These are phyloP conservation scores for Pseudorasbora parva DNA, from an alignment of 2,113 vertebrate genomes.

Conservation along the genomic window DNA sequence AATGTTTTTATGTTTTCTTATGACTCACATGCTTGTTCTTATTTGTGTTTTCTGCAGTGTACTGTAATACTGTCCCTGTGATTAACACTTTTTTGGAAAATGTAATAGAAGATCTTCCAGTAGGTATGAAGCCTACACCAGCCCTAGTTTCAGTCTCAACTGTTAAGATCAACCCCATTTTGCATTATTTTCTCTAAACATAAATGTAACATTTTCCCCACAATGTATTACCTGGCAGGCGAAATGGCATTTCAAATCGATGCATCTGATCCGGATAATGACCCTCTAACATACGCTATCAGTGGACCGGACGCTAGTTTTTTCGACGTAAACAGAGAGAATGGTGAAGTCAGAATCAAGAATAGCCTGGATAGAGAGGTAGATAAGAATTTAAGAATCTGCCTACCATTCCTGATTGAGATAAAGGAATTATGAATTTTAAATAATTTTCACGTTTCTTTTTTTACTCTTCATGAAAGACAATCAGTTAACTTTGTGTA, in stretches of 20 bases:
- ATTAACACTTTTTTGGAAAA: rapidly evolving
- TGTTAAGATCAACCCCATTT: neutral
- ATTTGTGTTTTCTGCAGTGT: conserved; percentile 57
- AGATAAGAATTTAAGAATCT: conserved; percentile 20
- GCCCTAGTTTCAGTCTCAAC: neutral
- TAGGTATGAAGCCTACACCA: conserved; percentile 58
- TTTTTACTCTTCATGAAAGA: neutral
- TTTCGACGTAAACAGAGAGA: conserved; percentile 8
- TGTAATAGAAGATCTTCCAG: conserved; percentile 54
- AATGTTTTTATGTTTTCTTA: neutral
- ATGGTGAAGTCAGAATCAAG: conserved; percentile 64
- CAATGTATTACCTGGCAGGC: conserved; percentile 62
- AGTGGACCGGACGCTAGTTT: conserved; percentile 10
- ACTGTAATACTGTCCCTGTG: conserved; percentile 49
- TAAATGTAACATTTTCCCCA: neutral
- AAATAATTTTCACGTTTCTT: neutral
- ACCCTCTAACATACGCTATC: conserved; percentile 66
- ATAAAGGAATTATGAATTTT: neutral
- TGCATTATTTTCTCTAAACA: neutral
- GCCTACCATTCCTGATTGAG: neutral
- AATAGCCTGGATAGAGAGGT: conserved; percentile 77
- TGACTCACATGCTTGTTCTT: neutral
- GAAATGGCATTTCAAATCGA: conserved; percentile 62
- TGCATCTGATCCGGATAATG: conserved; percentile 61
- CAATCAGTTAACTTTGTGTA: neutral